Percentiles rank a stretch among this genome's conserved stretches.
Evolutionary conservation across 2,113 vertebrate species (phyloP).

Genomic region (Lota lota): DNA sequence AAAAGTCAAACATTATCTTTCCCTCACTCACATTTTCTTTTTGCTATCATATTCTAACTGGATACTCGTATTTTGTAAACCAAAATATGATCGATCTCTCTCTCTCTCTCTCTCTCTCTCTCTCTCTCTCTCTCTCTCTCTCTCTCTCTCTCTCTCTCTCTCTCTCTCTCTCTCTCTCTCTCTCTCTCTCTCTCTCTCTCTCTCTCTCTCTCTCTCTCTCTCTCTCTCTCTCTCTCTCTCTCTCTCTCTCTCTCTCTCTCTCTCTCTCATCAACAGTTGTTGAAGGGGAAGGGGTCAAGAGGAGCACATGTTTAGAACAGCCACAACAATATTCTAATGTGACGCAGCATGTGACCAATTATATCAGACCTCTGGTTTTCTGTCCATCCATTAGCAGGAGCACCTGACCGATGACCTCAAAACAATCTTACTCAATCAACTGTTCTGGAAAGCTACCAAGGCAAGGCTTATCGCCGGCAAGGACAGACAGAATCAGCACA

Average conservation of each 20-base stretch:
- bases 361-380: slow-evolving; percentile 20
- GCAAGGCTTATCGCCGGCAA: too few relatives aligned
- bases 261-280: slow-evolving; percentile 5
- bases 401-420: slow-evolving; percentile 31
- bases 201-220: not conserved
- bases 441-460: not conserved
- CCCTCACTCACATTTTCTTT: too few relatives aligned
- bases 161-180: not conserved
- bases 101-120: not conserved
- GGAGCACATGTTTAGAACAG: slow-evolving; percentile 25
- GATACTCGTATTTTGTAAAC: too few relatives aligned
- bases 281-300: slow-evolving; percentile 26
- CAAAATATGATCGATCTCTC: too few relatives aligned
- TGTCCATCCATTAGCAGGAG: slow-evolving; percentile 10
- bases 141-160: too few relatives aligned
- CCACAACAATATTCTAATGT: slow-evolving; percentile 37
- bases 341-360: slow-evolving; percentile 48
- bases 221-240: not conserved
- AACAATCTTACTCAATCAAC: slow-evolving; percentile 26
- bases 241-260: not conserved
- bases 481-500: slow-evolving; percentile 8
- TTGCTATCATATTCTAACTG: too few relatives aligned
- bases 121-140: too few relatives aligned
- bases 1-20: not conserved
- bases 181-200: not conserved